phyloP scores from a whole-genome alignment of 1,140 invertebrate species.

The Brachionus paranguensis region DNA sequence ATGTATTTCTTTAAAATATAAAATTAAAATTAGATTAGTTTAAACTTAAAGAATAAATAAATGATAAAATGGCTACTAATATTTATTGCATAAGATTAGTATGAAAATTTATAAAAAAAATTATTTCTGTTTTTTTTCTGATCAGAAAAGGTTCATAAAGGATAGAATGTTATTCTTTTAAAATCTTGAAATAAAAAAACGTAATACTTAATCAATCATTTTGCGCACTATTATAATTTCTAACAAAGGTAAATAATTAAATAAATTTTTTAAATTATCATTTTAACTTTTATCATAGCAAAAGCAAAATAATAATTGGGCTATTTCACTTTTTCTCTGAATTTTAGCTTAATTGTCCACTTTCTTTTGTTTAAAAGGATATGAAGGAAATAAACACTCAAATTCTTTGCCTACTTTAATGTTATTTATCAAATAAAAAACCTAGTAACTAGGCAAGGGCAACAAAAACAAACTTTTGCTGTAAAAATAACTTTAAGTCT shows the following conservation, averaged over 20 bases:
- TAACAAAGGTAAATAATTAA: not conserved
- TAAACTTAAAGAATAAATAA: too few relatives aligned
- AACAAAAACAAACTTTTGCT: not conserved
- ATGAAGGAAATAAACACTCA: not conserved
- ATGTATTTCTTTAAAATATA: too few relatives aligned
- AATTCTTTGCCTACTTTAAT: not conserved
- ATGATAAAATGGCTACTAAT: too few relatives aligned
- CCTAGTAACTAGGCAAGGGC: not conserved
- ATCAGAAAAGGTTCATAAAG: too few relatives aligned
- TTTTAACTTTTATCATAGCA: not conserved
- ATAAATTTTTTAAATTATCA: not conserved
- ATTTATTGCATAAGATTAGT: too few relatives aligned
- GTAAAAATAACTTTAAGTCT: too few relatives aligned
- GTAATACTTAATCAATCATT: not conserved
- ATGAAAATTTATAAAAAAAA: too few relatives aligned
- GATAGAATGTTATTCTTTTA: not conserved
- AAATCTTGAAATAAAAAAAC: not conserved
- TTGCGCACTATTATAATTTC: not conserved
- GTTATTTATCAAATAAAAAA: not conserved
- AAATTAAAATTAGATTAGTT: too few relatives aligned
- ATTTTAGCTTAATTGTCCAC: not conserved
- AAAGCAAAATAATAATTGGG: not conserved
- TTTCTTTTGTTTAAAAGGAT: not conserved
- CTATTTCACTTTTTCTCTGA: not conserved
- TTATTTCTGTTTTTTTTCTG: too few relatives aligned